Base-by-base conservation (phyloP, 2,113 vertebrate species). In the Cairina moschata region DNA sequence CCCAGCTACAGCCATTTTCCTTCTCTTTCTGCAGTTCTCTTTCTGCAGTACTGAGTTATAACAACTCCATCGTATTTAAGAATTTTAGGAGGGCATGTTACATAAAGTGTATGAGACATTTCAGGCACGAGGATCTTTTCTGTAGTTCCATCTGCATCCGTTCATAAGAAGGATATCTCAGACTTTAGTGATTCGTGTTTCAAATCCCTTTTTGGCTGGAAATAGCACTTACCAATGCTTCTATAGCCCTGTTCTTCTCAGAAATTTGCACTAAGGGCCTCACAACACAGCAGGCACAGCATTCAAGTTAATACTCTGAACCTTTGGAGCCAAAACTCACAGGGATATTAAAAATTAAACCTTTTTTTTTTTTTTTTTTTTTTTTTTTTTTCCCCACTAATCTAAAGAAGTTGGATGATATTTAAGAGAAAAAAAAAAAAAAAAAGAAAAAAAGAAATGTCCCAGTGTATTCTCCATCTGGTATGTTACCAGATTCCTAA, bases 21-120 rank as follows among this genome's bases (percentile, higher is more conserved):
- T 90, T 78, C 56, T 81, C 9, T 78, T 72, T 82, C 42, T 81
- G 59, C 56, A 34, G 40, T 90, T 90, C 62, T 15, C 40, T 85
- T 77, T 86, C 73, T 84, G 69, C 86, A 87, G 66, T 76, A 73
- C n/a, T 26, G 17, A 22, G 34, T 66, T 90, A 6, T 62, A 82
- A 92, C 71, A 93, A 16, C 81, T 95, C 91, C 48, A 8, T 62
- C 40, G 8, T 92, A 77, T 56, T 11, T 60, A 87, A 68, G 74
- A 68, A 59, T 96, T 93, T 93, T 92, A 88, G 69, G 66, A 95
- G 68, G 36, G 48, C n/a, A 20, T 82, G 58, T 96, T 94, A 82
- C 76, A 25, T 95, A 95, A 34, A 95, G 81, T 85, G n/a, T 54
- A 79, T 92, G 69, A 94, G 91, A 93, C 77, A 93, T 93, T 95